Percentiles rank a stretch among this genome's conserved stretches.
Evolutionary conservation across 2,888 invertebrate species (phyloP).

Genomic region (Lasius platythorax): DNA sequence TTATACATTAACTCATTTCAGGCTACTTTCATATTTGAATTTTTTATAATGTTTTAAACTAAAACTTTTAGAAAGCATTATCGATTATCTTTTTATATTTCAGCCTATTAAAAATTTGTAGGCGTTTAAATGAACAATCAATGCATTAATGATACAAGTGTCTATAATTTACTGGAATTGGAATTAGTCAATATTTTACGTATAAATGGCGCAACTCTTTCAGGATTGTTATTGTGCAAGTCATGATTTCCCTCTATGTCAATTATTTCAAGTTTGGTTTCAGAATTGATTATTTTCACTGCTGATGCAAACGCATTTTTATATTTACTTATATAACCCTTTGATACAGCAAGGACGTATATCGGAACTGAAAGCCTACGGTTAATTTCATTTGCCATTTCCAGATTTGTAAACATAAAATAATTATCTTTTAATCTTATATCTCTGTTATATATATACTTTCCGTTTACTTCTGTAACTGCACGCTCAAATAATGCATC

Average conservation of each 20-base stretch:
- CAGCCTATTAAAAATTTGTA: not conserved
- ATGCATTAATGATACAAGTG: not conserved
- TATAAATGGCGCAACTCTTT: conserved; percentile 86
- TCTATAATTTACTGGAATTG: conserved; percentile 22
- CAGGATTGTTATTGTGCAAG: conserved; percentile 88
- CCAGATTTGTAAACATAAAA: conserved; percentile 73
- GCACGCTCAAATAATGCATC: conserved; percentile 86
- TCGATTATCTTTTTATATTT: not conserved
- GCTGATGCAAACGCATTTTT: accelerated
- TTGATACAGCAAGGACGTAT: conserved; percentile 55
- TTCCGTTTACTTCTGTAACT: conserved; percentile 84
- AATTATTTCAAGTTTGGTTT: conserved; percentile 54
- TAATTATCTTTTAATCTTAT: conserved; percentile 86
- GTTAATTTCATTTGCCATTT: conserved; percentile 56
- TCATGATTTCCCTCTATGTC: conserved; percentile 88
- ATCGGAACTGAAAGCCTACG: conserved; percentile 62
- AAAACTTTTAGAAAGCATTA: not conserved
- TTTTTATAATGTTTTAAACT: not conserved
- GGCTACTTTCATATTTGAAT: not conserved
- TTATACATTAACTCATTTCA: not conserved
- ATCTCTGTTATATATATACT: conserved; percentile 88
- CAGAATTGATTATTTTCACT: not conserved
- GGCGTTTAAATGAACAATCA: not conserved
- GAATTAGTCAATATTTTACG: conserved; percentile 85
- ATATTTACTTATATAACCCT: accelerated